Percentiles rank a stretch among this genome's conserved stretches.
phyloP scores from a whole-genome alignment of 2,888 invertebrate species.

The Thalpophila matura region DNA sequence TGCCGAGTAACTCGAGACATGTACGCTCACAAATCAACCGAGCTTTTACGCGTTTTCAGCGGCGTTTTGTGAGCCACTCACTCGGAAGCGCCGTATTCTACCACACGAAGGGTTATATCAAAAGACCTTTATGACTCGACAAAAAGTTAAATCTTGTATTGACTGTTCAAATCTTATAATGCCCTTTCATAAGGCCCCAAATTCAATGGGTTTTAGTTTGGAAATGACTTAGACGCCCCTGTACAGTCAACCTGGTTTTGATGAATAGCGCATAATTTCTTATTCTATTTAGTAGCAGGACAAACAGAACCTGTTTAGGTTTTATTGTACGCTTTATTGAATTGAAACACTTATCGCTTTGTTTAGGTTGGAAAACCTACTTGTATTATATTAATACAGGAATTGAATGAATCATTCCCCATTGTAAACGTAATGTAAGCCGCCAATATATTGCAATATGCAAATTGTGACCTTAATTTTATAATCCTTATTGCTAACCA shows the following conservation, averaged over 20 bases:
- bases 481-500: too few species aligned
- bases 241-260: constrained; percentile 59
- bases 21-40: constrained; percentile 81
- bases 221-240: constrained; percentile 55
- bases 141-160: constrained; percentile 62
- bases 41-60: constrained; percentile 78
- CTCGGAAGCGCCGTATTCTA: constrained; percentile 65
- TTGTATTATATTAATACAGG: constrained; percentile 39
- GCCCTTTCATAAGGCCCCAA: constrained; percentile 49
- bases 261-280: constrained; percentile 74
- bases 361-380: constrained; percentile 37
- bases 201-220: constrained; percentile 56
- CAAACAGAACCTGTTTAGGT: constrained; percentile 74
- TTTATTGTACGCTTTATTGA: constrained; percentile 65
- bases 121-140: constrained; percentile 66
- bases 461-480: constrained; percentile 26
- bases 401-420: constrained; percentile 29
- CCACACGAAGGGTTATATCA: constrained; percentile 69
- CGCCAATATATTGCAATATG: constrained; percentile 13
- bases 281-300: constrained; percentile 67
- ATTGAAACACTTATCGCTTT: constrained; percentile 54
- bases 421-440: constrained; percentile 12
- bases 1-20: constrained; percentile 82
- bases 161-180: constrained; percentile 61
- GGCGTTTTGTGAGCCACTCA: constrained; percentile 74